Evolutionary conservation across 2,888 invertebrate species (phyloP), one percentile per base, ranked within the genome.

Genomic region (Emmelina monodactyla): DNA sequence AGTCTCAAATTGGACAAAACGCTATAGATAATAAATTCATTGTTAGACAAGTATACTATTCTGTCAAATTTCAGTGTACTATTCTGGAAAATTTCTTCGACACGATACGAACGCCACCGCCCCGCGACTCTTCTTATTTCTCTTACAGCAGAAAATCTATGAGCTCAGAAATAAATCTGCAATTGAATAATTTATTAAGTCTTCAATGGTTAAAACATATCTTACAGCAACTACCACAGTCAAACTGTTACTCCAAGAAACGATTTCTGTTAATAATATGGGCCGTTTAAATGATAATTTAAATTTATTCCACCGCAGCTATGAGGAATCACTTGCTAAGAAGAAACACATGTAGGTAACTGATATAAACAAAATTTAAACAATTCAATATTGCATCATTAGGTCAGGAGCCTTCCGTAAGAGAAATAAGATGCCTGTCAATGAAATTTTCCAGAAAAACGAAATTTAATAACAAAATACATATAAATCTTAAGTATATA

Each of bases 171-270:
- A n/a, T n/a, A 71, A 65, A 71, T 75, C 76, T 76, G 76, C 73
- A 76, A 78, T 69, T 61, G 71, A 76, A 76, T 73, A 76, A 76
- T 75, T 70, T 68, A 62, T 64, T 60, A 53, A 62, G 72, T 76
- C 75, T 58, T 69, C 78, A 79, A 79, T 79, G 79, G 79, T 79
- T 79, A 79, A 79, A 79, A 79, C 79, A 79, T 72, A 71, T 76
- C 76, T 73, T 73, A 61, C 76, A 76, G 75, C 78, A 65, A 50
- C 43, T 57, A 55, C 53, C 57, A 53, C 3, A 25, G 25, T n/a
- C 3, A 10, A 25, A 25, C n/a, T 11, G 3, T 25, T 4, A 25
- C 9, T 4, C 25, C 25, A n/a, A 25, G 11, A 25, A n/a, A n/a
- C n/a, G 58, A 29, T 62, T 53, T 46, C 46, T 28, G 25, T 34